Conservation (phyloP, 2,888 invertebrate species). For the Norana najaformis region DNA sequence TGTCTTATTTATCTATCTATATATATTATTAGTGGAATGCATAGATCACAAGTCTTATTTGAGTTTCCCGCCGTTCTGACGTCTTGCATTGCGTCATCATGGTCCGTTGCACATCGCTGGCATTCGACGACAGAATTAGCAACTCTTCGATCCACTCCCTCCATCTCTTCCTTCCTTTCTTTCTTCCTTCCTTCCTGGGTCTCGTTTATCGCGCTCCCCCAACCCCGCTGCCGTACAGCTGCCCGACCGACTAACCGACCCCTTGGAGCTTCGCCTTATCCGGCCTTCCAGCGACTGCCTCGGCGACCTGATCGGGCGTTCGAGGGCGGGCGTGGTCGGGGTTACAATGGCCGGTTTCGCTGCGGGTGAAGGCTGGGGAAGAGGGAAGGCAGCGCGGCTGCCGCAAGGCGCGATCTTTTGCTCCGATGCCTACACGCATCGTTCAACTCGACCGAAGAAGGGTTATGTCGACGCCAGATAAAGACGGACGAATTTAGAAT, state of each 20-base stretch:
- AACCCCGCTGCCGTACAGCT: not conserved
- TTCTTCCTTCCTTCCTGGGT: not conserved
- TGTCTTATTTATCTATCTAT: not conserved
- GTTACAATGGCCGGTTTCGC: not conserved
- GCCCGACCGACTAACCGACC: constrained; percentile 8
- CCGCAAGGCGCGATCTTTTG: not conserved
- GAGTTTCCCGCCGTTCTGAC: constrained; percentile 13
- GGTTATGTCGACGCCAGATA: constrained; percentile 6
- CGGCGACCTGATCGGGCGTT: constrained; percentile 7
- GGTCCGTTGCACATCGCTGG: not conserved
- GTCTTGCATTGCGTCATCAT: not conserved
- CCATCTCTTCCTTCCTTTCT: not conserved
- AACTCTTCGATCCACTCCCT: not conserved
- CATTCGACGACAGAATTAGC: constrained; percentile 13
- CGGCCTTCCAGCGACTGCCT: not conserved
- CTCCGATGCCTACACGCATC: not conserved
- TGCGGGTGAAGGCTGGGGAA: not conserved
- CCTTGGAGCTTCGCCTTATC: not conserved
- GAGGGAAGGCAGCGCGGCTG: not conserved
- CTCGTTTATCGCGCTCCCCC: not conserved
- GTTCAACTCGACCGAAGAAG: not conserved
- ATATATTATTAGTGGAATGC: not conserved
- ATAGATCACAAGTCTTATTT: not conserved
- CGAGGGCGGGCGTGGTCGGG: not conserved
- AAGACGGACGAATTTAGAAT: constrained; percentile 7